A percentile compares a stretch with the other conserved stretches of the same genome.
phyloP scores from a whole-genome alignment of 2,888 invertebrate species.

The Lysandra coridon region DNA sequence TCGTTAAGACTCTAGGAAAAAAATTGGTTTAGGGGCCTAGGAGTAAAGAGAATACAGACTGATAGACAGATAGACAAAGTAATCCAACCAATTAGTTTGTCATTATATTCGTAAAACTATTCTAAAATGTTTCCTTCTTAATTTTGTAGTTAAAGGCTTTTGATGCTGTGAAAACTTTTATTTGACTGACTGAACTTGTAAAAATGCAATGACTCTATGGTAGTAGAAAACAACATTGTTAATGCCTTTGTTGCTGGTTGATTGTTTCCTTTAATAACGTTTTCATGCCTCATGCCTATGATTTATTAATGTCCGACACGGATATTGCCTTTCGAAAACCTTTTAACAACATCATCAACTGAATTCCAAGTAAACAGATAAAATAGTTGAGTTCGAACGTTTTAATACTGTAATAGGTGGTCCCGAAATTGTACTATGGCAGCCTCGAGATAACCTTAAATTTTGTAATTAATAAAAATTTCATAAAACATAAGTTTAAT shows the following conservation, averaged over 20 bases:
- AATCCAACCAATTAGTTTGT: too few species aligned
- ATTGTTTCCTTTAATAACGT: background rate
- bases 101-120: too few species aligned
- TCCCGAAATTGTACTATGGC: background rate
- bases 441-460: background rate
- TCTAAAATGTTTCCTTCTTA: too few species aligned
- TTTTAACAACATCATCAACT: slow-evolving; percentile 16
- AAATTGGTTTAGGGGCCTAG: too few species aligned
- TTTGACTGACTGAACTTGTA: slow-evolving; percentile 31
- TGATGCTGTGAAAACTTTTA: background rate
- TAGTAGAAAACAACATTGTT: background rate
- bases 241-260: slow-evolving; percentile 12
- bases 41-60: too few species aligned
- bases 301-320: background rate
- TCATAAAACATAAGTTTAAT: background rate
- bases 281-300: slow-evolving; percentile 1
- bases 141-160: too few species aligned
- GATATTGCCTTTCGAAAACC: slow-evolving; percentile 1
- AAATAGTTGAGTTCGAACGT: background rate
- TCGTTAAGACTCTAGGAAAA: too few species aligned
- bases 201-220: slow-evolving; percentile 8
- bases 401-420: background rate
- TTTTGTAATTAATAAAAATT: background rate
- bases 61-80: too few species aligned
- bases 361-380: background rate